A percentile compares a stretch with the other conserved stretches of the same genome.
These are phyloP conservation scores for Falco berigora DNA, from an alignment of 2,797 vertebrate species.

Conservation along the genomic window DNA sequence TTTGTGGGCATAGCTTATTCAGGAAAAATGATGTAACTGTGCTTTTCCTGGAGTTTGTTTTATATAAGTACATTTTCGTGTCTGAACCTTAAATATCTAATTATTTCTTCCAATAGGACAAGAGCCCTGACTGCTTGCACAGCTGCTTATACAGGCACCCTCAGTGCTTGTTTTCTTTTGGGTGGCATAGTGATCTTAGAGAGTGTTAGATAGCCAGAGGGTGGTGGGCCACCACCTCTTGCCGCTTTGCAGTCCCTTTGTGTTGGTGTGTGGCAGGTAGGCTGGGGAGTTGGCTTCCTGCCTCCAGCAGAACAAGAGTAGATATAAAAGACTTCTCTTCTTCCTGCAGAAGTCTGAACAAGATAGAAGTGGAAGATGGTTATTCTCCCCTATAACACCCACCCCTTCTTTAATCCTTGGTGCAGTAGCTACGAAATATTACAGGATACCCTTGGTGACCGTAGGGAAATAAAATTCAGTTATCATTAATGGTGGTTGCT, in stretches of 20 bases:
- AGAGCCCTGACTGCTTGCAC: background rate
- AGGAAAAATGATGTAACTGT: background rate
- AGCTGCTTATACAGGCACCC: background rate
- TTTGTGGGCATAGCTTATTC: background rate
- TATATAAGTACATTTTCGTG: background rate
- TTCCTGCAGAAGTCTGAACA: background rate
- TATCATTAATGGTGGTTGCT: background rate
- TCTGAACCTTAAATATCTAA: background rate
- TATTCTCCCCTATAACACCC: background rate
- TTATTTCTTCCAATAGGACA: background rate
- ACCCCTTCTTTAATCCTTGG: background rate
- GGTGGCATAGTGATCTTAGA: background rate
- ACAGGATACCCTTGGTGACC: background rate
- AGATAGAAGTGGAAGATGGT: background rate
- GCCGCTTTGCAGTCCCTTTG: background rate
- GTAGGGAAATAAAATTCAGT: background rate
- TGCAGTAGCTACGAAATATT: background rate
- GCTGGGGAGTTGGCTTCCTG: background rate
- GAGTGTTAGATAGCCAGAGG: background rate
- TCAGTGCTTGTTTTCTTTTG: background rate
- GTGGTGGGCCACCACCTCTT: rapidly evolving
- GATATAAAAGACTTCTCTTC: background rate
- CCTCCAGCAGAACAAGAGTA: background rate
- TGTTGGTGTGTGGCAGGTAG: background rate
- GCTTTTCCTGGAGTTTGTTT: background rate